phyloP scores from a whole-genome alignment of 2,888 invertebrate genomes.

The Muschampia plurimacula region DNA sequence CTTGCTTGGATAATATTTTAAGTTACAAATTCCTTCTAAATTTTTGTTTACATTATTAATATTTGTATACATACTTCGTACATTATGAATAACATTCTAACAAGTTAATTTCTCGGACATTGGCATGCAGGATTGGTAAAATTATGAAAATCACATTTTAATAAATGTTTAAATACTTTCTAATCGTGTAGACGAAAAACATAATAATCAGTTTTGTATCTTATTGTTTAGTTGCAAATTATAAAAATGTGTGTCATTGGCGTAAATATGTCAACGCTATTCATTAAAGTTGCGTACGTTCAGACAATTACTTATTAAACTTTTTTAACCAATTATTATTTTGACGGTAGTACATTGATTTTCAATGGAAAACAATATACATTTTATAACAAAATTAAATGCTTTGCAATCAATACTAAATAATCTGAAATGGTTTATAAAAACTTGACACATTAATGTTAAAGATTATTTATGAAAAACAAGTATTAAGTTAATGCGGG shows the following conservation, averaged over 20 bases:
- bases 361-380: background rate
- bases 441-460: too few species aligned
- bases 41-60: background rate
- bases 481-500: background rate
- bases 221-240: background rate
- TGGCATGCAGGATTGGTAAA: background rate
- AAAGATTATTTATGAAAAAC: too few species aligned
- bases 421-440: background rate
- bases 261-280: background rate
- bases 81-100: background rate
- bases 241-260: constrained; percentile 7
- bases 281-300: background rate
- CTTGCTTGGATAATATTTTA: background rate
- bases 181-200: background rate
- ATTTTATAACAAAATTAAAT: too few species aligned
- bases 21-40: background rate
- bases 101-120: background rate
- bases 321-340: background rate
- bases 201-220: background rate
- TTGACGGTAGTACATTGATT: background rate
- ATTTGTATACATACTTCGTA: background rate
- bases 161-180: background rate
- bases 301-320: background rate
- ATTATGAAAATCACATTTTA: background rate
- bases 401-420: background rate